Evolutionary conservation across 2,888 invertebrate genomes (phyloP).

Genomic region (Pammene aurita): DNA sequence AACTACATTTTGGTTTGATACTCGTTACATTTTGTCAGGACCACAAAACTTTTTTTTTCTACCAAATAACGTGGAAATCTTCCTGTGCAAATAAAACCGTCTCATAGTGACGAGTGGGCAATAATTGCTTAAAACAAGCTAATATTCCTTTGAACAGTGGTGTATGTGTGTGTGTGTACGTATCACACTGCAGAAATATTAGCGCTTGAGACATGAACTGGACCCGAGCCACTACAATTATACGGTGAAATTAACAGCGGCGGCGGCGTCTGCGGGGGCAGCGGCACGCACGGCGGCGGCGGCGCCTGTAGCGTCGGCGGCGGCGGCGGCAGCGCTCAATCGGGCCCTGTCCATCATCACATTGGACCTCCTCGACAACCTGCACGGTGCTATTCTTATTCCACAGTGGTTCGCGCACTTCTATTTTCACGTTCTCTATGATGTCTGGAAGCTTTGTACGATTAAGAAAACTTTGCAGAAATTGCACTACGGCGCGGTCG

Average conservation of each 20-base stretch:
- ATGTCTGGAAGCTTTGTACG: conserved; percentile 6
- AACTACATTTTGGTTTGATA: too few relatives aligned
- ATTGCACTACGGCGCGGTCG: conserved; percentile 18
- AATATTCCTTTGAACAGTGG: too few relatives aligned
- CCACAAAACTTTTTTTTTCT: too few relatives aligned
- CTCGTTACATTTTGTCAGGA: too few relatives aligned
- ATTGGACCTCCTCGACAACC: not conserved
- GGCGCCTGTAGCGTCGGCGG: not conserved
- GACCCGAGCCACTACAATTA: too few relatives aligned
- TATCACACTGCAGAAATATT: not conserved
- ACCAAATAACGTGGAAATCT: too few relatives aligned
- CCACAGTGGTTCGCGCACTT: not conserved
- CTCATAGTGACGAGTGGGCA: too few relatives aligned
- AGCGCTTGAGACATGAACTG: not conserved
- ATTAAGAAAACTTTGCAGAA: conserved; percentile 1
- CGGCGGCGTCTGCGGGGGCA: not conserved
- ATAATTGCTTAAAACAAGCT: too few relatives aligned
- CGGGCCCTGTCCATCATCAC: not conserved
- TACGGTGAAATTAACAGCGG: not conserved
- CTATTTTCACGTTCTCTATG: conserved; percentile 5
- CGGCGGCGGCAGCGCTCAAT: not conserved
- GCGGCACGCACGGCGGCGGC: not conserved
- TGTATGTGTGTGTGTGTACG: too few relatives aligned
- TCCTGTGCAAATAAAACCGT: too few relatives aligned
- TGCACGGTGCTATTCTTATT: not conserved